Evolutionary conservation across 1,140 invertebrate genomes (phyloP).

Genomic region (Armadillidium nasatum): DNA sequence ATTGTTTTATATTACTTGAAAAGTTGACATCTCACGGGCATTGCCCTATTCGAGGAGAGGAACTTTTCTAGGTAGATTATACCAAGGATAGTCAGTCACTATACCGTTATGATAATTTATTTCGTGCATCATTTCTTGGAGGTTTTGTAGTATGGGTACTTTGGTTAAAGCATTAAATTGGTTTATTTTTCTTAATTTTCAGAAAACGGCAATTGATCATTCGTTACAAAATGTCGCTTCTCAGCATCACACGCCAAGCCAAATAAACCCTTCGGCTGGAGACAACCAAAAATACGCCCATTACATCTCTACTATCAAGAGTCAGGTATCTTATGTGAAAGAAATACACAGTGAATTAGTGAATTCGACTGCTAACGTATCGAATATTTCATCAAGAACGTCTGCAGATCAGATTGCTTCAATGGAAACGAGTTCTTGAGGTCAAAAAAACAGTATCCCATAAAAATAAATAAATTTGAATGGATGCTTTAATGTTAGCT

Average conservation of each 20-base stretch:
- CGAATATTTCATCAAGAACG: background rate
- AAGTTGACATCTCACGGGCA: too few species aligned
- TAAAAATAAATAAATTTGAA: too few species aligned
- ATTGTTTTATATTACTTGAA: too few species aligned
- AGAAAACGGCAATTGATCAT: background rate
- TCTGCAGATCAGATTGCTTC: background rate
- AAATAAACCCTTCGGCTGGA: background rate
- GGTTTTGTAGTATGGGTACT: too few species aligned
- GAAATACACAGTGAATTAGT: background rate
- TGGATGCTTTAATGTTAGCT: too few species aligned
- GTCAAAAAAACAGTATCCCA: too few species aligned
- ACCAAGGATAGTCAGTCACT: too few species aligned
- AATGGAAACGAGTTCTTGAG: background rate
- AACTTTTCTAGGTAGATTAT: too few species aligned
- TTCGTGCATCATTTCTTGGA: too few species aligned
- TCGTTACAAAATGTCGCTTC: background rate
- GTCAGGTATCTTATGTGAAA: background rate
- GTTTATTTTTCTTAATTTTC: background rate
- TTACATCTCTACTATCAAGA: background rate
- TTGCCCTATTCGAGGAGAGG: too few species aligned
- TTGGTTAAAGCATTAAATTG: too few species aligned
- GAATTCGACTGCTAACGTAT: background rate
- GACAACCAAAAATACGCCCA: conserved; percentile 3
- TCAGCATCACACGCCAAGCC: background rate
- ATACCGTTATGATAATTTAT: too few species aligned